These are phyloP conservation scores for Drosophila triauraria DNA, from an alignment of 1,140 invertebrate genomes.

Conservation along the genomic window DNA sequence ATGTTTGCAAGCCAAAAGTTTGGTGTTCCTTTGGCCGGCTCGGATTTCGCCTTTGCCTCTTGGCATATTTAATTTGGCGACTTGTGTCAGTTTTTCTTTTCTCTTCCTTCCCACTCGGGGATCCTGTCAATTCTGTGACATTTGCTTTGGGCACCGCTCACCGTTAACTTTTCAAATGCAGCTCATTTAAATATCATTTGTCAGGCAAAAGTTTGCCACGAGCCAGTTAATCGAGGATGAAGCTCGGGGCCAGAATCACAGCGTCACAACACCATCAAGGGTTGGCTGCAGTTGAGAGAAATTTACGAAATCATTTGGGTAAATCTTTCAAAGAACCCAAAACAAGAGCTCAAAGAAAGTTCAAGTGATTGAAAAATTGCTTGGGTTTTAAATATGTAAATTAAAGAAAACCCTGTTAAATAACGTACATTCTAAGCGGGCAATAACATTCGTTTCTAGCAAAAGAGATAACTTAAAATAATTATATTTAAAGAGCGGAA, in stretches of 20 bases:
- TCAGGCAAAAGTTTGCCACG: constrained; percentile 51
- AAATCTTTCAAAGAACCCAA: constrained; percentile 2
- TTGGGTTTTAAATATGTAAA: constrained; percentile 12
- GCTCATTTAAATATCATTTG: constrained; percentile 81
- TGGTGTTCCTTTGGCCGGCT: constrained; percentile 56
- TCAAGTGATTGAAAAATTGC: constrained; percentile 12
- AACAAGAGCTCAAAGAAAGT: background rate
- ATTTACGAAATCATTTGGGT: background rate
- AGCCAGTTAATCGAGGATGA: constrained; percentile 38
- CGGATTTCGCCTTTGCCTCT: constrained; percentile 63
- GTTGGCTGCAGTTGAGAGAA: background rate
- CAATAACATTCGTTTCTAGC: background rate
- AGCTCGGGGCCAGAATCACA: constrained; percentile 1
- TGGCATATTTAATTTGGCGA: constrained; percentile 79
- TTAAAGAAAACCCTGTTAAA: background rate
- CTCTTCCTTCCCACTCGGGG: constrained; percentile 19
- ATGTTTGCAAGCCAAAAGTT: constrained; percentile 62
- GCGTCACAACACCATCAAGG: background rate
- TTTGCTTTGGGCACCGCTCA: constrained; percentile 47
- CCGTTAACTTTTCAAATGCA: constrained; percentile 73
- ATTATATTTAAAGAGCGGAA: background rate
- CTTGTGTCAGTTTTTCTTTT: constrained; percentile 59
- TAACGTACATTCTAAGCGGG: background rate
- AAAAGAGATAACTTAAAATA: background rate
- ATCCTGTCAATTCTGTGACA: constrained; percentile 72